phyloP scores from a whole-genome alignment of 2,797 vertebrate species.

The Syncerus caffer region DNA sequence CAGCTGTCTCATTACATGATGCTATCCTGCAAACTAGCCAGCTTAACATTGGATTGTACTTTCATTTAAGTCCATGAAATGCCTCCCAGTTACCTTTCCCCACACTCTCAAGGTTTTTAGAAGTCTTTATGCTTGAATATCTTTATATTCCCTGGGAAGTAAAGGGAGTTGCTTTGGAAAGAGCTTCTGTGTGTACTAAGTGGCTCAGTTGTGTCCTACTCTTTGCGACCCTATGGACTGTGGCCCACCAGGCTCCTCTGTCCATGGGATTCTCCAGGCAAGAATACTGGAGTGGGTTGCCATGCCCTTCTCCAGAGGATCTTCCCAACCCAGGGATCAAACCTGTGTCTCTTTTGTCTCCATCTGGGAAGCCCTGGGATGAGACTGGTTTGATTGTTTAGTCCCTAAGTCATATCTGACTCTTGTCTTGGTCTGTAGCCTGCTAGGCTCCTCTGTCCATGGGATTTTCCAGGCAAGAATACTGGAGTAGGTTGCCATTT shows the following conservation, averaged over 20 bases:
- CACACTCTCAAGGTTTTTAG: neutral
- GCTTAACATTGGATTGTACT: neutral
- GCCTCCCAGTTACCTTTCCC: neutral
- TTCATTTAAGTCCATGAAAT: neutral
- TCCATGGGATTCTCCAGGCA: neutral
- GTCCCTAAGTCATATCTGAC: neutral
- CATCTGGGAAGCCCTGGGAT: neutral
- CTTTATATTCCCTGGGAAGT: neutral
- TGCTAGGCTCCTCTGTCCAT: neutral
- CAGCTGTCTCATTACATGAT: neutral
- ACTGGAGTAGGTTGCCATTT: neutral
- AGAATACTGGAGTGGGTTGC: neutral
- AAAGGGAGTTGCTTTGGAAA: neutral
- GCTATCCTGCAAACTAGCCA: neutral
- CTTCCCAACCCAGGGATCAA: neutral
- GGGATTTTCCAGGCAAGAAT: neutral
- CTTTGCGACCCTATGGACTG: neutral
- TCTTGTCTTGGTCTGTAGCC: neutral
- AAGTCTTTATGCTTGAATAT: no score
- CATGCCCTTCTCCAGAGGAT: neutral
- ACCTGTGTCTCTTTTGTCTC: neutral
- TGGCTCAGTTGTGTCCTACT: neutral
- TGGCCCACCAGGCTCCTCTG: neutral
- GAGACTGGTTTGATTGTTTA: neutral
- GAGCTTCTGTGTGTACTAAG: neutral